Percentiles rank a stretch among this genome's conserved stretches.
These are phyloP conservation scores for Phallusia fumigata DNA, from an alignment of 23 tunicate genomes.

Conservation along the genomic window DNA sequence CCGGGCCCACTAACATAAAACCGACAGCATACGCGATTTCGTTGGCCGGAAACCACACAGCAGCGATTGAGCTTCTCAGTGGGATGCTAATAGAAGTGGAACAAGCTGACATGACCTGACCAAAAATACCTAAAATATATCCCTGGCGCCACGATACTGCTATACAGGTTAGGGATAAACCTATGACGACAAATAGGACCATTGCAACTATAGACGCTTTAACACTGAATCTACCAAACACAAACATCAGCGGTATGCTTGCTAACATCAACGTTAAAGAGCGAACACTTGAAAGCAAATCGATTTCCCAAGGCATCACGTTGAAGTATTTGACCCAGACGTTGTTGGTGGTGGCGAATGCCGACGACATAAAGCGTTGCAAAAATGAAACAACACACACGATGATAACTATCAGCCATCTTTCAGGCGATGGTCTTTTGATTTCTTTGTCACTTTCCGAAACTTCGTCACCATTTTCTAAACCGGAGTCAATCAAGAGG, in stretches of 20 bases:
- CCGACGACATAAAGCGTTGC: not conserved
- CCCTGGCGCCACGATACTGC: not conserved
- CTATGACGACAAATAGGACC: not conserved
- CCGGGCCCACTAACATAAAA: conserved; percentile 17
- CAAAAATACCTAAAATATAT: not conserved
- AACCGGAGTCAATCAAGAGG: too few species aligned
- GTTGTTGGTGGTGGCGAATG: not conserved
- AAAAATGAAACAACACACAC: not conserved
- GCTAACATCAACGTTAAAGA: too few species aligned
- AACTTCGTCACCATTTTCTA: too few species aligned
- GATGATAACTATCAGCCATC: not conserved
- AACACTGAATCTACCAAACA: not conserved
- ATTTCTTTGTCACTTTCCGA: too few species aligned
- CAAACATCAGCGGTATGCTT: not conserved
- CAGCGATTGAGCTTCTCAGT: not conserved
- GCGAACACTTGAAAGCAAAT: not conserved
- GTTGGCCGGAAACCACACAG: not conserved
- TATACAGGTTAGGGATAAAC: not conserved
- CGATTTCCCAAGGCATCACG: not conserved
- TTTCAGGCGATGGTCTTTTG: too few species aligned
- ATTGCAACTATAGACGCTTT: too few species aligned
- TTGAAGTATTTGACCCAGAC: not conserved
- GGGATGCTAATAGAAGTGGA: conserved; percentile 9
- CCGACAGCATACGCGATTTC: conserved; percentile 29
- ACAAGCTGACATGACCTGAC: not conserved